A percentile compares a stretch with the other conserved stretches of the same genome.
Evolutionary conservation across 1,140 invertebrate species (phyloP).

Genomic region (Zaprionus tsacasi): DNA sequence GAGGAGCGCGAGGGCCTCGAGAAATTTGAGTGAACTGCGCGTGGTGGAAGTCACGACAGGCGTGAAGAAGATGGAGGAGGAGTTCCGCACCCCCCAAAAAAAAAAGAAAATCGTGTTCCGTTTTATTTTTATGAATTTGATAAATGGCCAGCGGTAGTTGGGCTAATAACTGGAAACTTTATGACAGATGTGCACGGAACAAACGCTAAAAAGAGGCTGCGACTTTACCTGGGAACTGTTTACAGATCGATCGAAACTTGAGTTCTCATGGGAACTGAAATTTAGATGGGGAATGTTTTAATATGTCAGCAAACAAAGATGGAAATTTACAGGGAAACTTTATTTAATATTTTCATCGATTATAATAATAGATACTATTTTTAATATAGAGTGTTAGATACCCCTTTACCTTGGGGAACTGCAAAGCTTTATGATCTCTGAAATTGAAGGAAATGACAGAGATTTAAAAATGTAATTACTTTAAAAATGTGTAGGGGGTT

Average conservation of each 20-base stretch:
- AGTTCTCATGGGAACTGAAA: conserved; percentile 13
- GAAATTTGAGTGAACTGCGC: conserved; percentile 65
- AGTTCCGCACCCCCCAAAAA: background rate
- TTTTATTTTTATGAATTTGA: conserved; percentile 80
- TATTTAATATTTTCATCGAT: background rate
- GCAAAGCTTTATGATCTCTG: no score
- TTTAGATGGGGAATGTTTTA: background rate
- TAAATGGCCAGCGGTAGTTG: conserved; percentile 68
- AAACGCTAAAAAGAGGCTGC: conserved; percentile 27
- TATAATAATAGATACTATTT: background rate
- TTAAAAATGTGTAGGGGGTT: no score
- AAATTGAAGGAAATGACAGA: no score
- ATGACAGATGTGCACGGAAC: conserved; percentile 46
- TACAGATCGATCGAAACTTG: conserved; percentile 25
- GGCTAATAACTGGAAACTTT: conserved; percentile 72
- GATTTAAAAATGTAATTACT: no score
- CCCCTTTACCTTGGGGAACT: no score
- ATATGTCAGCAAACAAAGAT: background rate
- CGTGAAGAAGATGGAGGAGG: no score
- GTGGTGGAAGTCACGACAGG: no score
- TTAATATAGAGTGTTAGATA: no score
- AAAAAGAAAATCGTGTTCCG: conserved; percentile 16
- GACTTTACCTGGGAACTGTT: conserved; percentile 34
- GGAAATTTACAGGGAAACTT: background rate
- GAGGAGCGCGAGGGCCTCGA: background rate